phyloP scores from a whole-genome alignment of 2,113 vertebrate genomes.

The Muscicapa adusta region DNA sequence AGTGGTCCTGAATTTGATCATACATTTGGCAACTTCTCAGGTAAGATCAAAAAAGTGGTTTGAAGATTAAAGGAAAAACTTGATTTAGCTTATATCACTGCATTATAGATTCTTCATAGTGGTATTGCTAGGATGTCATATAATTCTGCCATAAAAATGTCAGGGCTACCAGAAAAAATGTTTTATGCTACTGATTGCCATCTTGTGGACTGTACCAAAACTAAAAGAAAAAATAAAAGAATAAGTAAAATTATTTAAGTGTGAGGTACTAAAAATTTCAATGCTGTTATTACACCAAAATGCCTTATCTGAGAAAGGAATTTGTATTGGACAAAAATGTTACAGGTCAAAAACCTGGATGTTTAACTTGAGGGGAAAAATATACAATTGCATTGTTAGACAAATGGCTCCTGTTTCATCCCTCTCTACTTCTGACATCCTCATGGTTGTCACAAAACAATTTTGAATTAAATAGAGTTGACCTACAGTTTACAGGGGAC shows the following conservation, averaged over 20 bases:
- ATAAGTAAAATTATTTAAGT: not conserved
- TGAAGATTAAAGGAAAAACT: not conserved
- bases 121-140: not conserved
- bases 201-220: not conserved
- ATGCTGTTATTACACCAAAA: not conserved
- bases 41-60: slow-evolving; percentile 59
- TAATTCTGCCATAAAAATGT: not conserved
- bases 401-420: not conserved
- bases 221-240: not conserved
- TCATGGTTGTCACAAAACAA: not conserved
- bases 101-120: not conserved
- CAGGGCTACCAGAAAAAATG: not conserved
- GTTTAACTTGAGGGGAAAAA: not conserved
- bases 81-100: not conserved
- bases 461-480: not conserved
- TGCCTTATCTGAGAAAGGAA: not conserved
- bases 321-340: not conserved
- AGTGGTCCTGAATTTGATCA: slow-evolving; percentile 86
- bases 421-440: not conserved
- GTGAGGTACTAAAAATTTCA: not conserved
- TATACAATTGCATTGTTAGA: not conserved
- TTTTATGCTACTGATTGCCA: not conserved
- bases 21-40: slow-evolving; percentile 83
- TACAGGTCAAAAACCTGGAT: not conserved
- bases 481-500: not conserved